Evolutionary conservation across 2,113 vertebrate species (phyloP).

Genomic region (crab-eating macaque (Macaca fascicularis)): T2T-MFA8v1.1 NC_088378.1:1778001-1778500

Average conservation of each 20-base stretch:
- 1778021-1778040: rapidly evolving
- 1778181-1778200: no score
- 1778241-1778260: background rate
- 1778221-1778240: no score
- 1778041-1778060: no score
- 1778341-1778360: rapidly evolving
- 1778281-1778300: background rate
- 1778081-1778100: rapidly evolving
- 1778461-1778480: rapidly evolving
- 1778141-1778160: no score
- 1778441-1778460: background rate
- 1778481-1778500: background rate
- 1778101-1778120: background rate
- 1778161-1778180: no score
- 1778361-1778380: background rate
- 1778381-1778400: background rate
- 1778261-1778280: background rate
- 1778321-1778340: no score
- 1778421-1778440: background rate
- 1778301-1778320: background rate
- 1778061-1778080: no score
- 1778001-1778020: rapidly evolving
- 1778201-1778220: no score
- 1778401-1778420: background rate
- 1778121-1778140: no score